A percentile compares a stretch with the other conserved stretches of the same genome.
Conservation (phyloP, 2,888 invertebrate genomes). For the Hydroisotoma schaefferi region DNA sequence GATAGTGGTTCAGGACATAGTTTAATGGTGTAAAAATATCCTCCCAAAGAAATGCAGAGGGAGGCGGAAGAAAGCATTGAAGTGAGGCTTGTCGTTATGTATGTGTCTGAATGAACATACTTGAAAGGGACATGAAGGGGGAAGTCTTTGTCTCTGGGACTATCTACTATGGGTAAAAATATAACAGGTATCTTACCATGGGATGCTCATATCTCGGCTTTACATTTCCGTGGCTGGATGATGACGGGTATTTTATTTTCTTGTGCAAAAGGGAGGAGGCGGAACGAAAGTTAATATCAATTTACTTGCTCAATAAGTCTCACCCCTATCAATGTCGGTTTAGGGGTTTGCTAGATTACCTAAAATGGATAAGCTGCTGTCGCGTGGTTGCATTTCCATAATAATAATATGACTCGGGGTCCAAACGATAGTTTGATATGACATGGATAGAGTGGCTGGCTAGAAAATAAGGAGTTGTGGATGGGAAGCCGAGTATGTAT, state of each 20-base stretch:
- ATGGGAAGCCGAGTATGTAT: too few species aligned
- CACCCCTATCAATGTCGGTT: slow-evolving; percentile 18
- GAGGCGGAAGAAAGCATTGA: too few species aligned
- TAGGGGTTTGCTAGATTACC: slow-evolving; percentile 8
- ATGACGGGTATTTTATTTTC: too few species aligned
- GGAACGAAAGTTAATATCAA: slow-evolving; percentile 13
- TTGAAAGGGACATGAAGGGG: background rate
- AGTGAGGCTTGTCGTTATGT: too few species aligned
- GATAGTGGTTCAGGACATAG: too few species aligned
- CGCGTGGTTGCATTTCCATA: slow-evolving; percentile 26
- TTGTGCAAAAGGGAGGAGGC: background rate
- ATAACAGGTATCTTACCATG: too few species aligned
- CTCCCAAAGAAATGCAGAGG: too few species aligned
- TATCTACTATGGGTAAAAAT: too few species aligned
- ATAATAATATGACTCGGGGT: slow-evolving; percentile 14
- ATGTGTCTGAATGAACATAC: too few species aligned
- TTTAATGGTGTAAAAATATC: too few species aligned
- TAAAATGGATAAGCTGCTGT: slow-evolving; percentile 8
- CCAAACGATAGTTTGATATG: slow-evolving; percentile 22
- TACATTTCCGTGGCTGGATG: background rate
- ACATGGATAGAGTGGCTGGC: slow-evolving; percentile 20
- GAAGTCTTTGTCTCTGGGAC: too few species aligned
- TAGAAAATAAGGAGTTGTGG: background rate
- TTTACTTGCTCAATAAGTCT: slow-evolving; percentile 17
- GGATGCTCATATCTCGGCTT: too few species aligned